These are phyloP conservation scores for Lasioglossum albipes DNA, from an alignment of 1,140 invertebrate genomes.

Conservation along the genomic window DNA sequence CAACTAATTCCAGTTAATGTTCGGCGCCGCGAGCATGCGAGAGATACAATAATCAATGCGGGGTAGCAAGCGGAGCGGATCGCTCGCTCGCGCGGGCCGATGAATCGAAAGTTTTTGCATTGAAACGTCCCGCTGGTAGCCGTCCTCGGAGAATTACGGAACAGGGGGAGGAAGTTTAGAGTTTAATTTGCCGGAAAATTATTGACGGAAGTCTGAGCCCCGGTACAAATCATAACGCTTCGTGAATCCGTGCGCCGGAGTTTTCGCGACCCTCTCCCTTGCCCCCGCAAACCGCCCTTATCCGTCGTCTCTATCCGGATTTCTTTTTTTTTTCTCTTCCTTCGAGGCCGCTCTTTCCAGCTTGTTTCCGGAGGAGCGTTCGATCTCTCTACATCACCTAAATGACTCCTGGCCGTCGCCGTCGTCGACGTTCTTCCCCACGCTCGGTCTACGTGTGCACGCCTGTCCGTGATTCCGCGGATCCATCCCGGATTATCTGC, in stretches of 20 bases:
- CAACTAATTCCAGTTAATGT: conserved; percentile 6
- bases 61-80: conserved; percentile 20
- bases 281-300: background rate
- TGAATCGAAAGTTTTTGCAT: conserved; percentile 57
- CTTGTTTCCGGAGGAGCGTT: conserved; percentile 40
- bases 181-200: conserved; percentile 79
- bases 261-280: conserved; percentile 30
- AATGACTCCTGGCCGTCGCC: conserved; percentile 61
- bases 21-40: background rate
- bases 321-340: conserved; percentile 1
- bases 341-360: background rate
- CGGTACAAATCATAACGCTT: conserved; percentile 78
- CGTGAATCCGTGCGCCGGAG: conserved; percentile 72
- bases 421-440: background rate
- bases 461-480: conserved; percentile 45
- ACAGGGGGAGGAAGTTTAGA: conserved; percentile 58
- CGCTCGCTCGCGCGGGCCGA: conserved; percentile 35
- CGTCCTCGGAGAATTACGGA: conserved; percentile 53
- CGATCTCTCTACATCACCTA: conserved; percentile 66
- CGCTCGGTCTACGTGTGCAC: background rate
- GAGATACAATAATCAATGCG: conserved; percentile 20
- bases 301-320: conserved; percentile 8
- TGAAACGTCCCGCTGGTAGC: background rate
- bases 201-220: conserved; percentile 76
- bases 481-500: conserved; percentile 71